Base-by-base conservation (phyloP, 2,888 invertebrate species). In the Hydriomena furcata region DNA sequence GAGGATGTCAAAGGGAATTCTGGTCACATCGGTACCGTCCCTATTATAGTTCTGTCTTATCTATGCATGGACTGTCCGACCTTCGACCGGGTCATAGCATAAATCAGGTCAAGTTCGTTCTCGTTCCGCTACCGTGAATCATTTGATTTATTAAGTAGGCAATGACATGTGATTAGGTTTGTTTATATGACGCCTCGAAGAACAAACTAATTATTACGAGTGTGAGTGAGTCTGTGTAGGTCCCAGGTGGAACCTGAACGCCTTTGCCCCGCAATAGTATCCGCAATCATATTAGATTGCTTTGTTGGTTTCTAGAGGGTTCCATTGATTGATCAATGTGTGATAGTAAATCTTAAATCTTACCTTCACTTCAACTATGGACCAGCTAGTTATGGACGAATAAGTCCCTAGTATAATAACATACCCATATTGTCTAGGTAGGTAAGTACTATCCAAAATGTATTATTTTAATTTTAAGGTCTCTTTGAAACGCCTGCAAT, bases 31-130 rank as follows among this genome's bases (percentile, higher is more conserved):
- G 7, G 20, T 32, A 11, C 28, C 30, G 23, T 52, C 52, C 57
- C 57, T 58, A 59, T 40, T 50, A 58, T 52, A 61, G 63, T 38
- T 38, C 50, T 42, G 32, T 52, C 49, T 38, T 52, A 53, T 55
- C 52, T 56, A 61, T 59, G 54, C 58, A 45, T 23, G 40, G 47
- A 50, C 23, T 24, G 37, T 30, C 10, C 27, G 38, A 46, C 60
- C 59, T 60, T 58, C 52, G 7, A 7, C 6, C 8, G 31, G 28
- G 48, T 56, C 50, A 28, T 10, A 23, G 32, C 31, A 25, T 11
- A 6, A 60, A 60, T 45, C 13, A 48, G 58, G 59, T 20, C 61
- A 64, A 61, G 61, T 55, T 52, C 38, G 40, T 46, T 58, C 30
- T 32, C 23, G 48, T 36, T 51, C 11, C 5, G 34, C 7, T 24